Conservation (phyloP, 2,888 invertebrate species). For the Alloplasta piceator region DNA sequence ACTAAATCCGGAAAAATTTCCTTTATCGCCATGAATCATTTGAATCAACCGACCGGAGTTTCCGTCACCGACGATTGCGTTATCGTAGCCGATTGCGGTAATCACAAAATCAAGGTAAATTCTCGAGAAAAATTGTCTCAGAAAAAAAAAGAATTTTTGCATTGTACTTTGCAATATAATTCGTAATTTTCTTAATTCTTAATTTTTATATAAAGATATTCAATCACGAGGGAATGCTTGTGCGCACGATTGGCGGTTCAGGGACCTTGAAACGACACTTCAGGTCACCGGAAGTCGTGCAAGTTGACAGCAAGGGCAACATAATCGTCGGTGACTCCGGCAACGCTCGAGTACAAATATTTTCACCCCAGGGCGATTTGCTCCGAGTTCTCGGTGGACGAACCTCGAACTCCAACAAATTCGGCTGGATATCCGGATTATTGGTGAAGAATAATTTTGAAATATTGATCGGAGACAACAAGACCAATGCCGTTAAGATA, state of each 20-base stretch:
- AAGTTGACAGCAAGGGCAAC: constrained; percentile 89
- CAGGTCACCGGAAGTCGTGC: constrained; percentile 89
- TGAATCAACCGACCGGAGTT: constrained; percentile 90
- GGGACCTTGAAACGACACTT: constrained; percentile 81
- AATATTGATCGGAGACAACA: constrained; percentile 87
- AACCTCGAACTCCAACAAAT: constrained; percentile 84
- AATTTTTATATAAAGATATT: constrained; percentile 66
- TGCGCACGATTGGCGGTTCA: constrained; percentile 69
- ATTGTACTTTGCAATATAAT: neutral
- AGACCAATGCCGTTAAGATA: constrained; percentile 84
- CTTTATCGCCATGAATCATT: constrained; percentile 83
- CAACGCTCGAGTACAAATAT: constrained; percentile 90
- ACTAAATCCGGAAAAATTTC: constrained; percentile 76
- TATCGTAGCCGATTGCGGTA: constrained; percentile 89
- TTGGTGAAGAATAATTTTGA: constrained; percentile 86
- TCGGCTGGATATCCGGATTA: constrained; percentile 89
- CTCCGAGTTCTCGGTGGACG: constrained; percentile 87
- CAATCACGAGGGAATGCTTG: constrained; percentile 67
- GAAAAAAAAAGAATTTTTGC: neutral
- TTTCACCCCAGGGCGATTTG: constrained; percentile 88
- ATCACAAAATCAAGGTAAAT: constrained; percentile 87
- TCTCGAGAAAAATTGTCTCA: neutral
- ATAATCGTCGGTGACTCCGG: constrained; percentile 92
- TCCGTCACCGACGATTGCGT: constrained; percentile 86
- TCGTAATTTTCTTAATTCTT: constrained; percentile 1